Percentiles rank a stretch among this genome's conserved stretches.
Conservation (phyloP, 1,140 invertebrate species). For the Zaprionus capensis region DNA sequence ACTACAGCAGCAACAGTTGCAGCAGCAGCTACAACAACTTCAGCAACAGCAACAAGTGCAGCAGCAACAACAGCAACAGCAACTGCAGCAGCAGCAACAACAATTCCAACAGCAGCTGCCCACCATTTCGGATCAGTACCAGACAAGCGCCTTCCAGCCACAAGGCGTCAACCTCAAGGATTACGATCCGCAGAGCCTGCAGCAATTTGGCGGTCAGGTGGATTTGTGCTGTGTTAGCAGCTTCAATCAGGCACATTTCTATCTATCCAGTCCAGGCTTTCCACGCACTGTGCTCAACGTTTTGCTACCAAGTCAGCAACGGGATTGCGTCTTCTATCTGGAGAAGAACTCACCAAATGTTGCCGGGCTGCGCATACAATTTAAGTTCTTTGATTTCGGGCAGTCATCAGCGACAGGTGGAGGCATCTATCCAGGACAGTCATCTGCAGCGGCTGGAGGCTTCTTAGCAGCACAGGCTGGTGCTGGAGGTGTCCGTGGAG, state of each 20-base stretch:
- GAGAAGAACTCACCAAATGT: slow-evolving; percentile 84
- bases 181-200: slow-evolving; percentile 61
- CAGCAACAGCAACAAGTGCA: slow-evolving; percentile 25
- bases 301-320: slow-evolving; percentile 65
- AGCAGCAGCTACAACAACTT: slow-evolving; percentile 18
- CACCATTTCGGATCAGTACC: slow-evolving; percentile 62
- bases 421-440: slow-evolving; percentile 25
- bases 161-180: slow-evolving; percentile 60
- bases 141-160: slow-evolving; percentile 57
- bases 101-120: slow-evolving; percentile 41
- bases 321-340: slow-evolving; percentile 85
- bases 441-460: slow-evolving; percentile 8
- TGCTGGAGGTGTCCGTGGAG: neutral
- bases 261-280: slow-evolving; percentile 86
- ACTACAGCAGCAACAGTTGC: slow-evolving; percentile 14
- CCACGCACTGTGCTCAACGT: slow-evolving; percentile 81
- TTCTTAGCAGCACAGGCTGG: neutral
- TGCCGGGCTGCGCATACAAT: slow-evolving; percentile 85
- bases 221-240: slow-evolving; percentile 84
- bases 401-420: slow-evolving; percentile 25
- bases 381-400: slow-evolving; percentile 86
- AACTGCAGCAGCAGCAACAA: slow-evolving; percentile 26
- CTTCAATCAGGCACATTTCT: slow-evolving; percentile 85
- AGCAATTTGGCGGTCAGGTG: slow-evolving; percentile 56
- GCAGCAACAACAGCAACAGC: slow-evolving; percentile 25